phyloP scores from a whole-genome alignment of 2,113 vertebrate genomes.

The Candoia aspera region DNA sequence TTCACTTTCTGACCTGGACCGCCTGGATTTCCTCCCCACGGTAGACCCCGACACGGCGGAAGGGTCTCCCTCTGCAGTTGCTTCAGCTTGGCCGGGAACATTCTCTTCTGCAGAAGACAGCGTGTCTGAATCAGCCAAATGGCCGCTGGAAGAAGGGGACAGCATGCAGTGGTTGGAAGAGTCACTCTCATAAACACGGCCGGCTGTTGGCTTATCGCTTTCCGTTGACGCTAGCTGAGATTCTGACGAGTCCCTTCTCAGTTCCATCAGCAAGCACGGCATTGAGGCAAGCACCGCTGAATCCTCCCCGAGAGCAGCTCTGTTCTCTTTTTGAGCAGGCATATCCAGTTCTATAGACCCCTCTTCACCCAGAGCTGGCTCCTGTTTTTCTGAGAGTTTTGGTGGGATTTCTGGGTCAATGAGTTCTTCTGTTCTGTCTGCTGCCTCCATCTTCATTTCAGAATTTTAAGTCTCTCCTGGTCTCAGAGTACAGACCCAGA shows the following conservation, averaged over 20 bases:
- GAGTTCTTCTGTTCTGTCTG: conserved; percentile 87
- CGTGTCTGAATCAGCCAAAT: conserved; percentile 95
- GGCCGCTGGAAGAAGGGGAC: conserved; percentile 95
- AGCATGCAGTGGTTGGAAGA: conserved; percentile 96
- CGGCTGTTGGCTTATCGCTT: conserved; percentile 78
- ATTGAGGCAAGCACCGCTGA: conserved; percentile 86
- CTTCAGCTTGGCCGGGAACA: conserved; percentile 67
- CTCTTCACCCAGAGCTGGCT: conserved; percentile 74
- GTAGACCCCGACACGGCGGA: conserved; percentile 65
- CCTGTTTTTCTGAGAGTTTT: conserved; percentile 80
- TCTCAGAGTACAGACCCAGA: conserved; percentile 77
- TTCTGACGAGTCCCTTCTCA: conserved; percentile 89
- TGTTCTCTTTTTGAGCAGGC: conserved; percentile 76
- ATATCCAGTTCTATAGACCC: conserved; percentile 80
- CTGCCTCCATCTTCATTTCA: conserved; percentile 97
- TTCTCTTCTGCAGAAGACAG: conserved; percentile 92
- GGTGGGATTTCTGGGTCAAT: conserved; percentile 81
- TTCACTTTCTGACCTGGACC: conserved; percentile 93
- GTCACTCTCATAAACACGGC: conserved; percentile 89
- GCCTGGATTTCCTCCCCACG: conserved; percentile 85
- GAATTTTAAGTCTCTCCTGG: conserved; percentile 68
- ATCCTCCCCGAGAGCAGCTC: conserved; percentile 74
- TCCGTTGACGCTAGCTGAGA: conserved; percentile 87
- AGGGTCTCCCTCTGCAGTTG: conserved; percentile 72
- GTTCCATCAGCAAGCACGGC: conserved; percentile 95